Percentiles rank a stretch among this genome's conserved stretches.
Evolutionary conservation across 2,888 invertebrate species (phyloP).

Genomic region (Cryptosula pallasiana): DNA sequence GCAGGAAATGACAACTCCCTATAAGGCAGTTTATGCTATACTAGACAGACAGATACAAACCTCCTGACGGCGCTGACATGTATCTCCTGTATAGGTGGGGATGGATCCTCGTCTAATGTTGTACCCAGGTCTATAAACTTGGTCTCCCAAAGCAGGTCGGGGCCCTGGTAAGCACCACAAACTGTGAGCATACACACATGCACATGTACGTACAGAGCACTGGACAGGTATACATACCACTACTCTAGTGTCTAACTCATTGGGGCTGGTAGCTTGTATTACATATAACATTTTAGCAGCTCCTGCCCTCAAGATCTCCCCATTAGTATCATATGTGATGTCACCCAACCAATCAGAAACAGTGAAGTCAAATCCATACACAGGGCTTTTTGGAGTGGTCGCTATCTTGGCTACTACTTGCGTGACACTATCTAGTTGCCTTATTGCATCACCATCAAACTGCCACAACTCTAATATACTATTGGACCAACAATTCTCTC

Average conservation of each 20-base stretch:
- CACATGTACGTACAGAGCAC: no score
- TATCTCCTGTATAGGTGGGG: slow-evolving; percentile 26
- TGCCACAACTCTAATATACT: slow-evolving; percentile 40
- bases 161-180: no score
- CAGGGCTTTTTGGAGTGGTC: background rate
- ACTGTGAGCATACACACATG: no score
- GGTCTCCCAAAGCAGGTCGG: slow-evolving; percentile 33
- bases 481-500: slow-evolving; percentile 34
- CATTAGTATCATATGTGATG: slow-evolving; percentile 2
- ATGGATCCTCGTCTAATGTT: slow-evolving; percentile 25
- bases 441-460: slow-evolving; percentile 35
- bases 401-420: slow-evolving; percentile 30
- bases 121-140: slow-evolving; percentile 32
- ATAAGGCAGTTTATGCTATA: no score
- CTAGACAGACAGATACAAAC: slow-evolving; percentile 29
- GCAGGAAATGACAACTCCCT: no score
- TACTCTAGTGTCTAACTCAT: slow-evolving; percentile 14
- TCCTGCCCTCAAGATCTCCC: background rate
- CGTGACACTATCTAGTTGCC: slow-evolving; percentile 31
- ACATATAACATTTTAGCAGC: slow-evolving; percentile 19
- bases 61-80: slow-evolving; percentile 35
- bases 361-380: background rate
- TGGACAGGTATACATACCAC: background rate
- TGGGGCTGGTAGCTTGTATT: slow-evolving; percentile 5
- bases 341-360: slow-evolving; percentile 14